Evolutionary conservation across 1,140 invertebrate species (phyloP), one percentile per base, ranked within the genome.

Genomic region (Drosophila kepulauana): DNA sequence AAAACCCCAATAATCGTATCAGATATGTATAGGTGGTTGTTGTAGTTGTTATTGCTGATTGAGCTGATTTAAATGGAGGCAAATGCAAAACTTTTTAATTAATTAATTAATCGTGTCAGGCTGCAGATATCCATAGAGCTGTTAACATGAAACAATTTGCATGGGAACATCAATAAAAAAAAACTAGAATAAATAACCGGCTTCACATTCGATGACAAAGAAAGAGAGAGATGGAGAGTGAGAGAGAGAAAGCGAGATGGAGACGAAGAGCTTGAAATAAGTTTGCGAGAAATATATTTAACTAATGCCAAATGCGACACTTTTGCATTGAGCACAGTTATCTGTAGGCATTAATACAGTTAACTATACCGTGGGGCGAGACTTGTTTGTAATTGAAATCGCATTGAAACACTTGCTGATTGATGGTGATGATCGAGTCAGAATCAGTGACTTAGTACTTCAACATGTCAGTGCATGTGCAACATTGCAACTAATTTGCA

Each of bases 131-230:
- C 43, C 8, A 52, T 54, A 46, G 62, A 69, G 65, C 52, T 61
- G 79, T 79, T 81, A 59, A 78, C 65, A 78, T 48, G 43, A 78
- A 75, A 58, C 38, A 25, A 78, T 80, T 80, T 80, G 66, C 75
- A 78, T 78, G 10, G 13, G 5, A 16, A 54, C 49, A 74, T 80
- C 62, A 74, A 78, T 52, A 75, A 41, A 64, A n/a, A 28, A 16
- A 61, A 75, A 75, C 46, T 62, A 30, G 13, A 68, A 61, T 75
- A 59, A 68, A 73, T 62, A 67, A 67, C 45, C 41, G 41, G 35
- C 45, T 75, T 33, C 35, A 48, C 49, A 67, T 58, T 30, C 13
- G 54, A 61, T 49, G 45, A 41, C 35, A 72, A 52, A 35, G 52
- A 59, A 16, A 16, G 4, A 25, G 5, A 43, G 57, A 10, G 6